Percentiles rank a stretch among this genome's conserved stretches.
These are phyloP conservation scores for Rhinatrema bivittatum DNA, from an alignment of 2,797 vertebrate species.

Conservation along the genomic window DNA sequence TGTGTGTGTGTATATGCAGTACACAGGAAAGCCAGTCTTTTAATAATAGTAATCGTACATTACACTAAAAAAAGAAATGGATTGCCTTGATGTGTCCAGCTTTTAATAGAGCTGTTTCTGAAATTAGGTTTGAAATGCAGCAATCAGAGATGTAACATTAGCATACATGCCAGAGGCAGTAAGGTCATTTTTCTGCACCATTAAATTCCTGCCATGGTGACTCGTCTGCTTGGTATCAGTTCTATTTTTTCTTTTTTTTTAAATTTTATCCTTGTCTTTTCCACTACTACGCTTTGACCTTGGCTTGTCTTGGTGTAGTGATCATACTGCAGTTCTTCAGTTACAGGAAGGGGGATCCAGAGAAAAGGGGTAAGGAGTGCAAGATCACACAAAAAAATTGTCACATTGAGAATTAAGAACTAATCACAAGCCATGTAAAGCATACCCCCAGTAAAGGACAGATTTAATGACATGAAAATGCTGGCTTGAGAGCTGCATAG, in stretches of 20 bases:
- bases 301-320: no score
- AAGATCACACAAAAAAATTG: background rate
- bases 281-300: no score
- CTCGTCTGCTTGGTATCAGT: background rate
- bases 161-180: background rate
- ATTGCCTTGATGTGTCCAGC: no score
- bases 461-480: background rate
- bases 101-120: background rate
- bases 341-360: rapidly evolving
- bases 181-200: conserved; percentile 11
- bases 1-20: no score
- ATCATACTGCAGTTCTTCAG: no score
- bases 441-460: background rate
- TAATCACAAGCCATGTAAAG: background rate
- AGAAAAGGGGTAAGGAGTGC: background rate
- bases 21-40: no score
- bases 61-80: no score
- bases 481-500: no score
- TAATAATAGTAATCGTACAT: no score
- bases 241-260: background rate
- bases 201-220: background rate
- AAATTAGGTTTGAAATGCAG: conserved; percentile 10
- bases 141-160: background rate
- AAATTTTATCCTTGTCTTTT: conserved; percentile 3
- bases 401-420: no score